Conservation (phyloP, 92 coral and sea anemone species). For the Nematostella vectensis region DNA sequence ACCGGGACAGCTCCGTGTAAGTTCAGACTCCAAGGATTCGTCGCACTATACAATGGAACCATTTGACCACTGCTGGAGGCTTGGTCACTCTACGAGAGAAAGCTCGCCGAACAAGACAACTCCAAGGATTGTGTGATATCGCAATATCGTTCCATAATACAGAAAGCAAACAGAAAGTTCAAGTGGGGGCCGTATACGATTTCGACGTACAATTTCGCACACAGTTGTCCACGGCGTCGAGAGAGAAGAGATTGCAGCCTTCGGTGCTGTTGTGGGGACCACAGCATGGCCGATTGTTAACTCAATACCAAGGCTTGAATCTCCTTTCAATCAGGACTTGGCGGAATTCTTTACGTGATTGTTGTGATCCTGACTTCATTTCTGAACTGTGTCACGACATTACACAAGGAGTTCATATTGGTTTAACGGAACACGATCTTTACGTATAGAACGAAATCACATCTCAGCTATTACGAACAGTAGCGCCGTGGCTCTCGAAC, state of each 20-base stretch:
- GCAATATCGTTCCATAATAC: conserved; percentile 10
- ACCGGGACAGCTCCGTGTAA: too few relatives aligned
- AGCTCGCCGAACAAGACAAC: neutral
- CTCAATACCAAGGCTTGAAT: conserved; percentile 1
- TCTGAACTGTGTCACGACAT: conserved; percentile 3
- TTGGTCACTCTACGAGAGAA: conserved; percentile 8
- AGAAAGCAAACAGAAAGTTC: conserved; percentile 23
- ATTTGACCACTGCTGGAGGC: neutral
- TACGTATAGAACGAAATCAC: conserved; percentile 4
- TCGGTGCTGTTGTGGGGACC: conserved; percentile 40
- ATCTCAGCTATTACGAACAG: conserved; percentile 10
- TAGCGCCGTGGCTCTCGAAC: conserved; percentile 12
- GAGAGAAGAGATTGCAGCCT: too few relatives aligned
- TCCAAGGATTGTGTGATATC: conserved; percentile 9
- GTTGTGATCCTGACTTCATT: neutral
- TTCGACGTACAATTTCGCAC: conserved; percentile 15
- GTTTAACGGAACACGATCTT: neutral
- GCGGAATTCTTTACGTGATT: neutral
- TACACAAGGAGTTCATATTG: neutral
- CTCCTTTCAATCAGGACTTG: conserved; percentile 5
- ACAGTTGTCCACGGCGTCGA: conserved; percentile 2
- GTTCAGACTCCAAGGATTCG: too few relatives aligned
- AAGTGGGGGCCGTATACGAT: conserved; percentile 8
- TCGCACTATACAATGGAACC: neutral
- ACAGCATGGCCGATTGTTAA: conserved; percentile 25